phyloP scores from a whole-genome alignment of 2,888 invertebrate species.

The Diloba caeruleocephala region DNA sequence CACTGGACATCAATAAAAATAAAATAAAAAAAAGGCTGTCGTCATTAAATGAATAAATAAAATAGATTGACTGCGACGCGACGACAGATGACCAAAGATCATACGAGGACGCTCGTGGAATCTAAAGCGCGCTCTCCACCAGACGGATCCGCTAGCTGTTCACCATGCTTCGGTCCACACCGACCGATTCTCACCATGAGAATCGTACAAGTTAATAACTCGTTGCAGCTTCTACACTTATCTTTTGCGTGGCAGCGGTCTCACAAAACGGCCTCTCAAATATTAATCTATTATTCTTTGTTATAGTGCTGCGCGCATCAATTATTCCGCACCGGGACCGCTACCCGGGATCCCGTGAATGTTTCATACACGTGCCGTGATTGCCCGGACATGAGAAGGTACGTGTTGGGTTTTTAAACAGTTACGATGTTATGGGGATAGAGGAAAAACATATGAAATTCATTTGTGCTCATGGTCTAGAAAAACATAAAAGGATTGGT shows the following conservation, averaged over 20 bases:
- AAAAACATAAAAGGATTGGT: not conserved
- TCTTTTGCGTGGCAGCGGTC: conserved; percentile 1
- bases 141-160: too few species aligned
- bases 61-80: too few species aligned
- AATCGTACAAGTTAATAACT: too few species aligned
- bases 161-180: too few species aligned
- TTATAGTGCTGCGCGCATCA: conserved; percentile 53
- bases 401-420: conserved; percentile 43
- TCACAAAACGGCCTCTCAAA: conserved; percentile 44
- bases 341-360: conserved; percentile 52
- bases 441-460: conserved; percentile 28
- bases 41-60: too few species aligned
- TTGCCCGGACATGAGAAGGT: conserved; percentile 30
- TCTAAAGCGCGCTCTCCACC: too few species aligned
- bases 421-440: conserved; percentile 26
- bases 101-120: too few species aligned
- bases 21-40: too few species aligned
- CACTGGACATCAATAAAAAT: too few species aligned
- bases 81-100: too few species aligned
- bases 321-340: conserved; percentile 48
- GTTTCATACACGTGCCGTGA: conserved; percentile 51
- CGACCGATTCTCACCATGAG: too few species aligned
- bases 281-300: conserved; percentile 54
- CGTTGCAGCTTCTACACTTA: not conserved
- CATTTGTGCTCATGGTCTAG: not conserved